Conservation (phyloP, 2,888 invertebrate genomes). For the Heliconius cydno region DNA sequence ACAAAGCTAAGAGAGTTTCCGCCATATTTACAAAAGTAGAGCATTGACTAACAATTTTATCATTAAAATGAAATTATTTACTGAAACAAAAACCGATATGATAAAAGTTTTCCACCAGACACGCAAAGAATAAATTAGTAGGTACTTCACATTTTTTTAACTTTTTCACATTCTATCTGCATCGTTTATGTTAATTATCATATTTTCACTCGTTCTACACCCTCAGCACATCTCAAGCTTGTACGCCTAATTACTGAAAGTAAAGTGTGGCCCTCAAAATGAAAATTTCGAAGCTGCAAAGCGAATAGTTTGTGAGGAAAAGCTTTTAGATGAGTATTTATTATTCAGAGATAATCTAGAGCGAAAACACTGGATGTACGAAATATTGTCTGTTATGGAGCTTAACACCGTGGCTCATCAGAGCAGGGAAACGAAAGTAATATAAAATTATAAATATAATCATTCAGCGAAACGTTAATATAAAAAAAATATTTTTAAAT, state of each 20-base stretch:
- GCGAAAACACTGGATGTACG: background rate
- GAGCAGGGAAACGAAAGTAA: no score
- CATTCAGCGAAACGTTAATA: no score
- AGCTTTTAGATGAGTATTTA: background rate
- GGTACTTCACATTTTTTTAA: background rate
- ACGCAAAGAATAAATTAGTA: constrained; percentile 14
- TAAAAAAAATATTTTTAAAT: no score
- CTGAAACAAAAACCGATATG: background rate
- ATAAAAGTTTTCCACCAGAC: background rate
- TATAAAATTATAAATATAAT: no score
- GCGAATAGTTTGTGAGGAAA: background rate
- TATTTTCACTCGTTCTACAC: background rate
- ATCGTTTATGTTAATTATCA: constrained; percentile 19
- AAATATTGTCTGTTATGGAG: background rate
- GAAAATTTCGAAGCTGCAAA: constrained; percentile 40
- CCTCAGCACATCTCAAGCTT: constrained; percentile 6
- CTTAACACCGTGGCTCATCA: background rate
- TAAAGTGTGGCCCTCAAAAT: constrained; percentile 42
- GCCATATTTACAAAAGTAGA: background rate
- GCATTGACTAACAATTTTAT: background rate
- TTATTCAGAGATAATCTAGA: background rate
- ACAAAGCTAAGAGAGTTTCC: no score
- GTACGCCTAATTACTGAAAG: constrained; percentile 11
- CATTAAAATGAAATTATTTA: background rate
- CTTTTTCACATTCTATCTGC: background rate